These are phyloP conservation scores for Antitype chi DNA, from an alignment of 2,888 invertebrate genomes.

Conservation along the genomic window DNA sequence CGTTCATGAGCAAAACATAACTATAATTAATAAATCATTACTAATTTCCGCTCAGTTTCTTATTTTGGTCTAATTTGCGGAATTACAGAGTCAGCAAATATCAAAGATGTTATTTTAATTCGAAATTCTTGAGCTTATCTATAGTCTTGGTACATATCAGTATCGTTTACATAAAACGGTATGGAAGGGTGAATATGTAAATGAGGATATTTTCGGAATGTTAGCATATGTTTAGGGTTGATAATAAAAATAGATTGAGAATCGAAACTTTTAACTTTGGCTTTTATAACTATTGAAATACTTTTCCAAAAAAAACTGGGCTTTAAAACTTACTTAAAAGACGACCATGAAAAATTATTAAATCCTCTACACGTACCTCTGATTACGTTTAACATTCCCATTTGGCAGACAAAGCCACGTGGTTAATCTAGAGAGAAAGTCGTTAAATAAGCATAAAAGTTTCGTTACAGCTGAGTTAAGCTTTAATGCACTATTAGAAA, in stretches of 20 bases:
- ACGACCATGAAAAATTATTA: not conserved
- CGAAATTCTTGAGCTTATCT: not conserved
- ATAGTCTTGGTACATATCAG: not conserved
- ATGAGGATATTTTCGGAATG: not conserved
- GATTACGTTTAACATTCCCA: not conserved
- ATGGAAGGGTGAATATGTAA: constrained; percentile 2
- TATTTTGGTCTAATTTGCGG: not conserved
- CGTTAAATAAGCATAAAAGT: constrained; percentile 35
- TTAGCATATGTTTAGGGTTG: not conserved
- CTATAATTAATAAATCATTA: too few species aligned
- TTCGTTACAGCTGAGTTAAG: constrained; percentile 14
- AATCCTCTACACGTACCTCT: not conserved
- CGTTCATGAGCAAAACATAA: too few species aligned
- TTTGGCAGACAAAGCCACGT: constrained; percentile 22
- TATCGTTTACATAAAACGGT: constrained; percentile 3
- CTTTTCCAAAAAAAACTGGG: too few species aligned
- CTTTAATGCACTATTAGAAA: constrained; percentile 8
- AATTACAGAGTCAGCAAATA: not conserved
- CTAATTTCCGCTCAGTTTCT: not conserved
- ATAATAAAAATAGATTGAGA: constrained; percentile 15
- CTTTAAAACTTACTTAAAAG: not conserved
- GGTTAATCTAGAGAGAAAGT: not conserved
- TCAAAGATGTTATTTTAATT: not conserved
- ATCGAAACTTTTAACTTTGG: not conserved
- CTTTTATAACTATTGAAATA: too few species aligned